Percentiles rank a stretch among this genome's conserved stretches.
phyloP scores from a whole-genome alignment of 2,888 invertebrate genomes.

The Eulithis prunata region DNA sequence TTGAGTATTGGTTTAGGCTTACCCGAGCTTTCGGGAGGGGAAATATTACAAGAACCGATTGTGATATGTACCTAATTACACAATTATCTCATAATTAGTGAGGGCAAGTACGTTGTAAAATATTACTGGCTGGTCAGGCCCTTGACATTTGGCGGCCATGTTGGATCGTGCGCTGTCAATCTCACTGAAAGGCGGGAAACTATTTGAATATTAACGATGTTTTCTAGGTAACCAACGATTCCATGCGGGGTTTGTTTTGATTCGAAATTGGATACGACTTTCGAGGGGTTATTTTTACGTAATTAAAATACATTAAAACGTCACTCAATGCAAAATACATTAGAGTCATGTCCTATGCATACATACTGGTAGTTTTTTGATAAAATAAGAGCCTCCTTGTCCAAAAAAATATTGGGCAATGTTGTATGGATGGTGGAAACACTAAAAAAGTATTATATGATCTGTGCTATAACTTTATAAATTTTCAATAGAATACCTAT shows the following conservation, averaged over 20 bases:
- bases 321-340: not conserved
- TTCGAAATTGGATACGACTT: not conserved
- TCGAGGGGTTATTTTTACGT: not conserved
- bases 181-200: slow-evolving; percentile 43
- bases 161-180: slow-evolving; percentile 44
- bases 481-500: too few relatives aligned
- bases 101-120: slow-evolving; percentile 16
- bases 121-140: slow-evolving; percentile 28
- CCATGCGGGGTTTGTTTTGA: slow-evolving; percentile 14
- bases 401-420: too few relatives aligned
- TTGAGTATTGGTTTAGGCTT: too few relatives aligned
- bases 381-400: too few relatives aligned
- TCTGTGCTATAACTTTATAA: too few relatives aligned
- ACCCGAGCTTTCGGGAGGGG: too few relatives aligned
- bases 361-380: too few relatives aligned
- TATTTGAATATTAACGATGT: slow-evolving; percentile 47
- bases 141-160: slow-evolving; percentile 49
- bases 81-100: slow-evolving; percentile 19
- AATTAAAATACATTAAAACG: too few relatives aligned
- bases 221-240: slow-evolving; percentile 27
- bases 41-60: too few relatives aligned
- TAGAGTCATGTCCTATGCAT: too few relatives aligned
- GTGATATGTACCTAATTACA: slow-evolving; percentile 3
- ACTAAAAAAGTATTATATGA: too few relatives aligned
- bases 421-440: too few relatives aligned